Evolutionary conservation across 2,797 vertebrate genomes (phyloP).

Genomic region (Pteronotus mesoamericanus): DNA sequence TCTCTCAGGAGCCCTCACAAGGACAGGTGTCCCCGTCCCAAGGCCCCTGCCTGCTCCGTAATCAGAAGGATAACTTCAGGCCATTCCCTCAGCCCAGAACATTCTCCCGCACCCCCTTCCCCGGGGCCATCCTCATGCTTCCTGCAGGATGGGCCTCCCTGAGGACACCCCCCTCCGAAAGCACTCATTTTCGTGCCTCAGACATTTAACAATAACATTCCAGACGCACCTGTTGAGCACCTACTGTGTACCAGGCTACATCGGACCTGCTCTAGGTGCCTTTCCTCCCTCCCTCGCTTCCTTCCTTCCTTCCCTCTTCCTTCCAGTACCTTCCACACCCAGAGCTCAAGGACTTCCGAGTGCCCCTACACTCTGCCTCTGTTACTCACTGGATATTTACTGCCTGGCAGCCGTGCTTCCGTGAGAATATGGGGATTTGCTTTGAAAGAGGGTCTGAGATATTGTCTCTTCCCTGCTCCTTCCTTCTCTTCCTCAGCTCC

Average conservation of each 20-base stretch:
- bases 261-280: no score
- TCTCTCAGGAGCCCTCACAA: fast-evolving
- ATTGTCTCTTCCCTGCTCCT: neutral
- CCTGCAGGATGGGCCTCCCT: neutral
- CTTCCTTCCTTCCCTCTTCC: neutral
- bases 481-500: neutral
- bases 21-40: fast-evolving
- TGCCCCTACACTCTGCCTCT: no score
- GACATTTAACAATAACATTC: neutral
- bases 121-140: neutral
- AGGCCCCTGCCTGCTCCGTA: neutral
- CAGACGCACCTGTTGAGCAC: fast-evolving
- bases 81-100: neutral
- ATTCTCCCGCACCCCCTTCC: neutral
- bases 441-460: neutral
- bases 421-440: neutral
- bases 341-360: fast-evolving
- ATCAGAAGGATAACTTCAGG: fast-evolving
- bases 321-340: neutral
- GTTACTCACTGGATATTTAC: neutral
- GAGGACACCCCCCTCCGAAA: no score
- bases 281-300: no score
- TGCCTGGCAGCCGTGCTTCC: neutral
- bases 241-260: fast-evolving
- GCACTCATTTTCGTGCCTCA: fast-evolving